Evolutionary conservation across 2,888 invertebrate species (phyloP), one percentile per base, ranked within the genome.

Genomic region (Agriotes lineatus): DNA sequence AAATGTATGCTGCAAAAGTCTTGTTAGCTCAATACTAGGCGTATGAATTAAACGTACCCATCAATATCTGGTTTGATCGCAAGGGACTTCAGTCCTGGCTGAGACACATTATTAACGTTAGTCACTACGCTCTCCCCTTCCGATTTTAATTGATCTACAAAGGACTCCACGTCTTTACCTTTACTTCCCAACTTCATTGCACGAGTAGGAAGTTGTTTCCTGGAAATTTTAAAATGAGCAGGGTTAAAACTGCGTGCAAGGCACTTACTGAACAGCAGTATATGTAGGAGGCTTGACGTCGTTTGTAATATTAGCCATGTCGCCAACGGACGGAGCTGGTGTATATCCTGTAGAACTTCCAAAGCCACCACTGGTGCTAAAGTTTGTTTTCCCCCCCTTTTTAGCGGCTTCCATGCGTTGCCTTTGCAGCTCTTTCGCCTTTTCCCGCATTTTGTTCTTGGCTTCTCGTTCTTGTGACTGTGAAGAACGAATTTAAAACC

Each of bases 391-490:
- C 3, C 88, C 87, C 1, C 94, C 94, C 57, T 92, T 89, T 83
- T 96, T 96, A 68, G 90, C 89, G 0, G 93, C 92, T 81, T 97
- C 96, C 85, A 96, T 89, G 74, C 94, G 88, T 80, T 94, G 94
- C 10, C 96, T 87, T 80, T 98, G 96, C 65, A 99, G 84, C 83
- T 99, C 99, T 85, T 98, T 98, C 0, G 98, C 99, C 77, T 97
- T 96, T 81, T 98, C 97, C 10, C 96, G 90, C 97, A 98, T 99
- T 81, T 97, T 96, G 78, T 97, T 96, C 74, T 96, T 97, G 0
- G 99, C 99, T 81, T 99, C 99, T 37, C 97, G 91, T 85, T 99
- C 99, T 90, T 99, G 99, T 0, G 97, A 97, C 92, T 94, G 3
- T 12, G n/a, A 12, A 1, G 1, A 39, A 39, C 2, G n/a, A 80